A percentile compares a stretch with the other conserved stretches of the same genome.
Conservation (phyloP, 2,888 invertebrate species). For the Flexamia atlantica region DNA sequence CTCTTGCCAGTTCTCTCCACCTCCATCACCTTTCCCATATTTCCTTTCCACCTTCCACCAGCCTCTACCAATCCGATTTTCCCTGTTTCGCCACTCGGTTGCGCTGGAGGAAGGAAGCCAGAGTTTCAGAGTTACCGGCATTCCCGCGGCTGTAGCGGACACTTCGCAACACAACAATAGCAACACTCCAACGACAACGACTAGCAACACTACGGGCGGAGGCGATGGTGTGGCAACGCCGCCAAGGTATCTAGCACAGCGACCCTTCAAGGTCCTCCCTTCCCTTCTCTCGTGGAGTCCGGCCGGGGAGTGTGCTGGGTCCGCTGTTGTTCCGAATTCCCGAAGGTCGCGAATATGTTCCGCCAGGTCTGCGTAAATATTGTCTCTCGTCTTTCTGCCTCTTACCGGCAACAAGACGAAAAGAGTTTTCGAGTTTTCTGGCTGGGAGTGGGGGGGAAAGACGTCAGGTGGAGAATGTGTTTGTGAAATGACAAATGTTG, state of each 20-base stretch:
- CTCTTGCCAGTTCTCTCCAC: no score
- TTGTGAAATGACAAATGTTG: no score
- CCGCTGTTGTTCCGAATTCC: neutral
- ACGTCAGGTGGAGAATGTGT: no score
- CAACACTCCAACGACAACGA: neutral
- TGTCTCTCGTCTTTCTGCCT: neutral
- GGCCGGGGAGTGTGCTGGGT: neutral
- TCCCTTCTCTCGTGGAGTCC: neutral
- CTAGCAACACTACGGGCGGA: no score
- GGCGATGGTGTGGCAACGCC: constrained; percentile 2
- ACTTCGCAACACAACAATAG: constrained; percentile 32
- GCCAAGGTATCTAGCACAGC: constrained; percentile 23
- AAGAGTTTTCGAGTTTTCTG: no score
- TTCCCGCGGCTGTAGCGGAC: neutral
- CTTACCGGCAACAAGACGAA: no score
- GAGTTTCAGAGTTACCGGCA: neutral
- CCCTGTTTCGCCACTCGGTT: no score
- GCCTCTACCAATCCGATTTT: no score
- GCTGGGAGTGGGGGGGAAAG: no score
- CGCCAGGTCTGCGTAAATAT: neutral
- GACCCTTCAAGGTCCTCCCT: constrained; percentile 24
- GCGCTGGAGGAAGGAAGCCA: constrained; percentile 20
- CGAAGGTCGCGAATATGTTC: constrained; percentile 4
- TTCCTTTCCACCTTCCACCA: no score
- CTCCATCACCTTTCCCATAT: no score